Evolutionary conservation across 2,797 vertebrate genomes (phyloP), one percentile per base, ranked within the genome.

Genomic region (Poeciliopsis presidionis): DNA sequence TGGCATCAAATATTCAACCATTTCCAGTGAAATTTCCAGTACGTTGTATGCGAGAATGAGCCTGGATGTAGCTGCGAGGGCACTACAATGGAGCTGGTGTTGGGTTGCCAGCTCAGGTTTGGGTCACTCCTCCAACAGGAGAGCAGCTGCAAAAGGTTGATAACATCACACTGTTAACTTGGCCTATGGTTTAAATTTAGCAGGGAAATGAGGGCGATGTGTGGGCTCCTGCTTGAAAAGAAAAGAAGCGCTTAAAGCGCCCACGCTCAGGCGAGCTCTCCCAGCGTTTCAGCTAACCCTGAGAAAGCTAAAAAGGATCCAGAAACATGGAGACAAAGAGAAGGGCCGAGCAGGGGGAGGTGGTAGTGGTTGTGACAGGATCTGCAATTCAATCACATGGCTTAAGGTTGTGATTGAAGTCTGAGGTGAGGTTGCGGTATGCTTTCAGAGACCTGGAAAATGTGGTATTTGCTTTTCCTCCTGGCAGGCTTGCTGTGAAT

Each of bases 151-250:
- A 83, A 88, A 88, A 76, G 87, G 91, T 90, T 72, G 89, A 91
- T 89, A 91, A 85, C 88, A 89, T 92, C 84, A 74, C 78, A 82
- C 86, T 78, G 90, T 89, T 91, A 91, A 80, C 90, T 46, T 81
- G 84, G 88, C 90, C 91, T 87, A 77, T 90, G 61, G 88, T 91
- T 93, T 95, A 95, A 95, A 94, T 94, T 94, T 95, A 96, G 94
- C 93, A 83, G 84, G 87, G 82, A 93, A 95, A 94, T 92, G 89
- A 95, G 93, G 90, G 88, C 84, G 82, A 79, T 87, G 89, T 92
- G 93, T 93, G 90, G 92, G 94, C 86, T 88, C 88, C 87, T 87
- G 88, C 90, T 90, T 88, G 90, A 91, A 93, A 92, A 89, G 89
- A 91, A 92, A 89, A 94, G 87, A 94, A 87, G 88, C 81, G 84